phyloP scores from a whole-genome alignment of 1,140 invertebrate genomes.

The Dolichoris vasculosae region DNA sequence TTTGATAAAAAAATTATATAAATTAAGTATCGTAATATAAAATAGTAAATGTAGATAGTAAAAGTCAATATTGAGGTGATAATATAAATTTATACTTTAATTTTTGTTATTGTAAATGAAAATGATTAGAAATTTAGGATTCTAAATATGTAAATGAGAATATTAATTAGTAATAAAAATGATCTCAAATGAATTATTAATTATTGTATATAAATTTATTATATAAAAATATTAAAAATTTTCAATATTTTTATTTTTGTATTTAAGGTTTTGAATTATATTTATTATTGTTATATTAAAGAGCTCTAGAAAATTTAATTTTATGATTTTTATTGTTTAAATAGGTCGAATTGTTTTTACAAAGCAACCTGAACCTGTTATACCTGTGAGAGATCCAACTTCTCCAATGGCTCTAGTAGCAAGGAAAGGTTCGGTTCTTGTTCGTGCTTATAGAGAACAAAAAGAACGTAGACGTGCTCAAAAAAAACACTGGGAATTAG shows the following conservation, averaged over 20 bases:
- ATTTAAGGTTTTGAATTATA: too few relatives aligned
- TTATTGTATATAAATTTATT: too few relatives aligned
- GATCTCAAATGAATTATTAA: too few relatives aligned
- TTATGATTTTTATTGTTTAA: neutral
- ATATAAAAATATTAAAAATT: too few relatives aligned
- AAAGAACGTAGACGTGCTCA: slow-evolving; percentile 97
- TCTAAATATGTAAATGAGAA: neutral
- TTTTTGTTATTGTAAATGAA: neutral
- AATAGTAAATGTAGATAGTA: too few relatives aligned
- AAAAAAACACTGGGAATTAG: slow-evolving; percentile 99
- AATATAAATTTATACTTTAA: too few relatives aligned
- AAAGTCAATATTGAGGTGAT: too few relatives aligned
- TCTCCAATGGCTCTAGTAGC: slow-evolving; percentile 98
- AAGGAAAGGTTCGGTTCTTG: slow-evolving; percentile 94
- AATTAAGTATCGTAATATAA: too few relatives aligned
- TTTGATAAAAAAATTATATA: too few relatives aligned
- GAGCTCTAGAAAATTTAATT: slow-evolving; percentile 1
- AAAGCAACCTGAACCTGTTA: slow-evolving; percentile 91
- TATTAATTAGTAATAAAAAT: too few relatives aligned
- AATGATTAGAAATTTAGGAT: neutral
- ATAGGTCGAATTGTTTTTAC: slow-evolving; percentile 94
- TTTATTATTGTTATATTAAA: neutral
- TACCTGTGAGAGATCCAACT: slow-evolving; percentile 91
- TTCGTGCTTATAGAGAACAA: slow-evolving; percentile 93
- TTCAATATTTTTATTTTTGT: neutral